A percentile compares a stretch with the other conserved stretches of the same genome.
These are phyloP conservation scores for Gastrophryne carolinensis DNA, from an alignment of 2,797 vertebrate genomes.

Conservation along the genomic window DNA sequence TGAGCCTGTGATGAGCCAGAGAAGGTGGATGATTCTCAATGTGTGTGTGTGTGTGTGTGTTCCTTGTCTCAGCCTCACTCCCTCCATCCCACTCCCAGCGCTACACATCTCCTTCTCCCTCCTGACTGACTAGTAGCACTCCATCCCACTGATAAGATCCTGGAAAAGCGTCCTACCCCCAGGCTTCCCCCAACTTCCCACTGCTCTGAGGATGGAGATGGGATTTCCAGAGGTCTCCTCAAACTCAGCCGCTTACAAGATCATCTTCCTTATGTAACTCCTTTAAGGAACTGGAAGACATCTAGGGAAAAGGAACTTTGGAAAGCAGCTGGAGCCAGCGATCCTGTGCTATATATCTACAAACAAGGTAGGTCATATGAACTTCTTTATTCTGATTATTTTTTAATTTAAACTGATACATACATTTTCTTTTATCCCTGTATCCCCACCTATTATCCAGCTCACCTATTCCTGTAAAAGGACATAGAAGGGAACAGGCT, in stretches of 20 bases:
- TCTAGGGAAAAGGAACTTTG: slow-evolving; percentile 23
- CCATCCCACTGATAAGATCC: slow-evolving; percentile 17
- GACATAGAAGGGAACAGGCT: neutral
- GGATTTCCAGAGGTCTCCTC: slow-evolving; percentile 39
- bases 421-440: neutral
- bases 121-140: slow-evolving; percentile 11
- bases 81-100: slow-evolving; percentile 33
- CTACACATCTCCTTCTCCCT: slow-evolving; percentile 26
- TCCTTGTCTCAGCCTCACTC: slow-evolving; percentile 41
- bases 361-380: slow-evolving; percentile 17
- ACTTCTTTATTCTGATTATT: neutral
- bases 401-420: neutral
- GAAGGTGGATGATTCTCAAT: slow-evolving; percentile 51
- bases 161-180: neutral
- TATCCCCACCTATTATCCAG: neutral
- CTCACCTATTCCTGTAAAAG: neutral
- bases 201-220: slow-evolving; percentile 34
- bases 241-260: slow-evolving; percentile 22
- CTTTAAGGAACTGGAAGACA: slow-evolving; percentile 12
- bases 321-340: neutral
- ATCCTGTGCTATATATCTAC: slow-evolving; percentile 10
- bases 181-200: slow-evolving; percentile 13
- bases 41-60: slow-evolving; percentile 38
- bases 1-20: slow-evolving; percentile 38
- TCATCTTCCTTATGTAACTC: slow-evolving; percentile 44